Conservation (phyloP, 2,888 invertebrate species). For the Endomychus coccineus region DNA sequence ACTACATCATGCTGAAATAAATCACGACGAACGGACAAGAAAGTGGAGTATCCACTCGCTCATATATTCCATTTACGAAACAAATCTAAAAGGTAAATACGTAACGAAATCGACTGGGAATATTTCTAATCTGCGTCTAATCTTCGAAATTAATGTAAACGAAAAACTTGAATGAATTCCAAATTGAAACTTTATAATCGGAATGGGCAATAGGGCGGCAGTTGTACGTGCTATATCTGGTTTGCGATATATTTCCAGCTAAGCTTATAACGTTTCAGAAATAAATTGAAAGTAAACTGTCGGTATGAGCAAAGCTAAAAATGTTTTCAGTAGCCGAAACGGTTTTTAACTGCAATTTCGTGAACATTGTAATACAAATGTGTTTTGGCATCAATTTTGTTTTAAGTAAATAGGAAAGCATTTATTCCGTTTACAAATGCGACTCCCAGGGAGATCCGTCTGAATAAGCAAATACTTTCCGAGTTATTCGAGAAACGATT, state of each 20-base stretch:
- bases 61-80: too few relatives aligned
- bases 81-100: too few relatives aligned
- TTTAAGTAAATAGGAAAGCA: too few relatives aligned
- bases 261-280: neutral
- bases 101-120: too few relatives aligned
- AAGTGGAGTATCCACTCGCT: too few relatives aligned
- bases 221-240: slow-evolving; percentile 1
- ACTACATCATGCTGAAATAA: too few relatives aligned
- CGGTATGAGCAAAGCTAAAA: neutral
- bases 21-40: too few relatives aligned
- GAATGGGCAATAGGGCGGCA: neutral
- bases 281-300: slow-evolving; percentile 1
- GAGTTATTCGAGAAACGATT: too few relatives aligned
- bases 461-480: too few relatives aligned
- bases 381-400: too few relatives aligned
- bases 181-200: neutral
- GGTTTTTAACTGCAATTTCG: neutral
- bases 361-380: neutral
- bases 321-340: neutral
- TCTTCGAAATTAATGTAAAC: neutral
- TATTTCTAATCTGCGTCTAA: neutral
- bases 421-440: too few relatives aligned
- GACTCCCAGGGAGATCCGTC: too few relatives aligned
- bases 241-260: slow-evolving; percentile 1
- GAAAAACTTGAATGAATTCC: neutral